Conservation (phyloP, 1,140 invertebrate species). For the Popillia japonica region DNA sequence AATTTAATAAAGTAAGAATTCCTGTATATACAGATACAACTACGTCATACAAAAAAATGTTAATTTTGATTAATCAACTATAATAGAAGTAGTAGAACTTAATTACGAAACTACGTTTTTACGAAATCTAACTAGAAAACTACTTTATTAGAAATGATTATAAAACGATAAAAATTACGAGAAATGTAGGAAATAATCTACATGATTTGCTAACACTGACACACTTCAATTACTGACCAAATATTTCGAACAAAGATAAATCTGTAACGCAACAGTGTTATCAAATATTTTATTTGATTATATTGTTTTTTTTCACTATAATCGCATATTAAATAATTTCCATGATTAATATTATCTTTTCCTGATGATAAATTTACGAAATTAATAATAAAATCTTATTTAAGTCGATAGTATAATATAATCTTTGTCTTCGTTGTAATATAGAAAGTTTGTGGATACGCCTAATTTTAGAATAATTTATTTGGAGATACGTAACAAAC, state of each 20-base stretch:
- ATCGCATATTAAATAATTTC: no score
- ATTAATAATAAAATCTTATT: no score
- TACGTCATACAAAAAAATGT: background rate
- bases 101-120: conserved; percentile 1
- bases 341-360: no score
- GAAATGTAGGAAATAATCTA: no score
- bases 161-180: background rate
- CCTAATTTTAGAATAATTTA: no score
- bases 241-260: background rate
- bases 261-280: no score
- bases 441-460: background rate
- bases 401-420: background rate
- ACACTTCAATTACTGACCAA: conserved; percentile 6
- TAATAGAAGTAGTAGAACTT: no score
- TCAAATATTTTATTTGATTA: no score
- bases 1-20: no score
- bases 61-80: conserved; percentile 2
- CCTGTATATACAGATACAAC: background rate
- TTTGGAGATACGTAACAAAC: no score
- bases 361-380: no score
- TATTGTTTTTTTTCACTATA: no score
- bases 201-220: background rate
- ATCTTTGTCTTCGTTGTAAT: background rate
- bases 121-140: background rate
- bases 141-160: background rate